Evolutionary conservation across 2,113 vertebrate genomes (phyloP).

Genomic region (Sclerurus mexicanus): DNA sequence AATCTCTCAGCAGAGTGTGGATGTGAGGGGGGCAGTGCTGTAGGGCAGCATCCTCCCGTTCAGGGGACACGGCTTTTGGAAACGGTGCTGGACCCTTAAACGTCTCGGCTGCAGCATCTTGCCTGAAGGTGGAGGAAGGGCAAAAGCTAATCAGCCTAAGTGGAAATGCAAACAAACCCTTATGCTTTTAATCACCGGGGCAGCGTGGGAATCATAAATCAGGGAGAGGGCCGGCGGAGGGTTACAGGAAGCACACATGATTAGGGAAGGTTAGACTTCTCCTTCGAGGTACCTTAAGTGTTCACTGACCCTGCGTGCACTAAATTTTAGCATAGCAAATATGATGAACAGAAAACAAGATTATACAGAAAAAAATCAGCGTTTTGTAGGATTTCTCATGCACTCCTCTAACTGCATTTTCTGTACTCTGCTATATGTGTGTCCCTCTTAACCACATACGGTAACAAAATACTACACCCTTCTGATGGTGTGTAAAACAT

Average conservation of each 20-base stretch:
- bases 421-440: not conserved
- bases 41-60: not conserved
- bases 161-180: conserved; percentile 27
- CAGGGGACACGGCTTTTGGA: not conserved
- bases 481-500: not conserved
- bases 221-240: not conserved
- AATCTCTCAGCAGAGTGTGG: not conserved
- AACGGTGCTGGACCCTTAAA: not conserved
- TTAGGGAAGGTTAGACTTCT: not conserved
- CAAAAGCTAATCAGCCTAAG: conserved; percentile 12
- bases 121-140: not conserved
- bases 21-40: not conserved
- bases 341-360: not conserved
- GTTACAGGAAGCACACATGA: not conserved
- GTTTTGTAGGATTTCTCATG: not conserved
- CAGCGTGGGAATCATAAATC: conserved; percentile 32
- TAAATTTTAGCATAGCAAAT: not conserved
- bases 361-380: not conserved
- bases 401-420: not conserved
- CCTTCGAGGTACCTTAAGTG: not conserved
- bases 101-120: not conserved
- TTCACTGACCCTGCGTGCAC: not conserved
- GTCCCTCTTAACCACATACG: not conserved
- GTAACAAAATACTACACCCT: not conserved
- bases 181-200: conserved; percentile 34